Evolutionary conservation across 1,140 invertebrate genomes (phyloP), one percentile per base, ranked within the genome.

Genomic region (Marisa cornuarietis): DNA sequence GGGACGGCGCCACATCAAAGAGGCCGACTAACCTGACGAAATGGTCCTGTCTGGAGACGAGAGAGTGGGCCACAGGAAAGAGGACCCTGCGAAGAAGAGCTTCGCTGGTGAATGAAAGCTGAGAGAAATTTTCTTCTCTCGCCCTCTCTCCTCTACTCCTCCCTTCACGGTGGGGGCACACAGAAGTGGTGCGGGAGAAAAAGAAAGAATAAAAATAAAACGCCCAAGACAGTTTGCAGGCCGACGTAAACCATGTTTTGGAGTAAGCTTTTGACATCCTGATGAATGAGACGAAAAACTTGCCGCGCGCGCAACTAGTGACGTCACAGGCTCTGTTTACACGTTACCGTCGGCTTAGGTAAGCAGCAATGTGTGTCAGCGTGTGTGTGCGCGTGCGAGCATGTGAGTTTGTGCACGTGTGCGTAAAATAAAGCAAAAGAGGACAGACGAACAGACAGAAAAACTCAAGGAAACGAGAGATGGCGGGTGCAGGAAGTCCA

Each of bases 1-100:
- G 71, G 71, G 71, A 49, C 42, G 71, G 42, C 52, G 71, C 71
- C 71, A 73, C 71, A 16, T 73, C 71, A 73, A 73, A 73, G 71
- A 52, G 22, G 11, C 20, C 49, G 42, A 16, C 20, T 20, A 22
- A n/a, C 71, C n/a, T 51, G 49, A 51, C 49, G 71, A 73, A n/a
- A 73, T 54, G 52, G 71, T 49, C 26, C 11, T n/a, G 51, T 51
- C 51, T 51, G n/a, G 42, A 54, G 71, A 54, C 49, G 52, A 14
- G 52, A 73, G n/a, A 58, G 54, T 14, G 54, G 42, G 14, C 26
- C n/a, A 31, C 49, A 13, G 22, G 51, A 73, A n/a, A 11, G 49
- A 73, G 42, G 20, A 54, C 31, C 18, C 16, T n/a, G n/a, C 51
- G 51, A 73, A 58, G 54, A 6, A 18, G 54, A 58, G 54, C 54